Evolutionary conservation across 2,888 invertebrate species (phyloP).

Genomic region (Labia minor): DNA sequence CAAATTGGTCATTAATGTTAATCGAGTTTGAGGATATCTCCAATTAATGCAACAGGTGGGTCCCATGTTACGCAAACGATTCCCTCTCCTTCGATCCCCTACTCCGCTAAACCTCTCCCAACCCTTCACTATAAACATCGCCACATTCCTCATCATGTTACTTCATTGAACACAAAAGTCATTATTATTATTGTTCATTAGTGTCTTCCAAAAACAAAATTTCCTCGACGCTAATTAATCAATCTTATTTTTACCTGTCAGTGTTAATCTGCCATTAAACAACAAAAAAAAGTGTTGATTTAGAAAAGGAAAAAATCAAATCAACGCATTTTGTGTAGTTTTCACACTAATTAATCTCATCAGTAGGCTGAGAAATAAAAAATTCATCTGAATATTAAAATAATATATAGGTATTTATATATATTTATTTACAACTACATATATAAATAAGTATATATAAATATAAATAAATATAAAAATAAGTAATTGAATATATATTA

Average conservation of each 20-base stretch:
- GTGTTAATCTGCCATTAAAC: neutral
- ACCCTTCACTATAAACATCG: neutral
- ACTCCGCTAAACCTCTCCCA: neutral
- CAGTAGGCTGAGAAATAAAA: neutral
- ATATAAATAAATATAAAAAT: neutral
- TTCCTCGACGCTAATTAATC: neutral
- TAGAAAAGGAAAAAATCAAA: neutral
- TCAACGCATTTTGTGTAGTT: neutral
- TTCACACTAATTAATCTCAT: neutral
- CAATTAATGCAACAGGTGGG: slow-evolving; percentile 6
- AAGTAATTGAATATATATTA: neutral
- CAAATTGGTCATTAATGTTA: slow-evolving; percentile 3
- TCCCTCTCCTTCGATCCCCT: too few species aligned
- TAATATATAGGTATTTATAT: neutral
- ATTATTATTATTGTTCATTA: neutral
- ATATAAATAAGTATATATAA: too few species aligned
- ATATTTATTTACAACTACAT: neutral
- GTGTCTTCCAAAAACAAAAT: neutral
- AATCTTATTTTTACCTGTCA: neutral
- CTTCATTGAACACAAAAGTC: neutral
- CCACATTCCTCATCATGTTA: neutral
- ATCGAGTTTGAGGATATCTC: neutral
- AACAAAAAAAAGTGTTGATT: neutral
- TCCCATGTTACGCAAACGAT: slow-evolving; percentile 4
- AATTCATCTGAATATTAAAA: neutral